Percentiles rank a stretch among this genome's conserved stretches.
Conservation (phyloP, 2,888 invertebrate genomes). For the Callyntrura sp. region DNA sequence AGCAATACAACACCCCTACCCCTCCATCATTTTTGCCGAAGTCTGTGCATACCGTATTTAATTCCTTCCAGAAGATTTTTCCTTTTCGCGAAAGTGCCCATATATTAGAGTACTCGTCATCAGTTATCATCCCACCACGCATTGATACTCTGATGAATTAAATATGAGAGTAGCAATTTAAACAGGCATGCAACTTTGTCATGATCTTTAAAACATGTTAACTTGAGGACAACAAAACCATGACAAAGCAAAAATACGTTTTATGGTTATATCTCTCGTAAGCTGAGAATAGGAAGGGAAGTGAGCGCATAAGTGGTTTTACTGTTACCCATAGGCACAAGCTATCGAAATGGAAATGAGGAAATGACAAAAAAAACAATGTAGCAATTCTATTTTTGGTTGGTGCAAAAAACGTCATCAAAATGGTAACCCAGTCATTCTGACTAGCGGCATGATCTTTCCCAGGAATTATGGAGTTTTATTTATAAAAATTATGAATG, state of each 20-base stretch:
- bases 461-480: neutral
- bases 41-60: neutral
- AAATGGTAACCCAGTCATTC: neutral
- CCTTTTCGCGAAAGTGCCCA: neutral
- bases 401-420: neutral
- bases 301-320: constrained; percentile 1
- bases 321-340: neutral
- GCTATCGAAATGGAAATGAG: constrained; percentile 23
- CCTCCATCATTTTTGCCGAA: neutral
- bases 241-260: constrained; percentile 23
- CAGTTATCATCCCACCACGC: neutral
- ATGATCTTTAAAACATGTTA: constrained; percentile 1
- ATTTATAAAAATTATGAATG: constrained; percentile 17
- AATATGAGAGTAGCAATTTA: constrained; percentile 13
- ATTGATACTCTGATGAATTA: neutral
- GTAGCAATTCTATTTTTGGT: constrained; percentile 27
- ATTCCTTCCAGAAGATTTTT: constrained; percentile 11
- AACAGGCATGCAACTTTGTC: neutral
- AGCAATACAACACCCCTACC: neutral
- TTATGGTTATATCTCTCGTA: neutral
- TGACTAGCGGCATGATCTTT: neutral
- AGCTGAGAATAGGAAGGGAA: neutral
- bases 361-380: constrained; percentile 15
- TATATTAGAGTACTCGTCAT: neutral
- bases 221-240: neutral